Evolutionary conservation across 2,797 vertebrate species (phyloP), one percentile per base, ranked within the genome.

Genomic region (Myiotriccus ornatus): DNA sequence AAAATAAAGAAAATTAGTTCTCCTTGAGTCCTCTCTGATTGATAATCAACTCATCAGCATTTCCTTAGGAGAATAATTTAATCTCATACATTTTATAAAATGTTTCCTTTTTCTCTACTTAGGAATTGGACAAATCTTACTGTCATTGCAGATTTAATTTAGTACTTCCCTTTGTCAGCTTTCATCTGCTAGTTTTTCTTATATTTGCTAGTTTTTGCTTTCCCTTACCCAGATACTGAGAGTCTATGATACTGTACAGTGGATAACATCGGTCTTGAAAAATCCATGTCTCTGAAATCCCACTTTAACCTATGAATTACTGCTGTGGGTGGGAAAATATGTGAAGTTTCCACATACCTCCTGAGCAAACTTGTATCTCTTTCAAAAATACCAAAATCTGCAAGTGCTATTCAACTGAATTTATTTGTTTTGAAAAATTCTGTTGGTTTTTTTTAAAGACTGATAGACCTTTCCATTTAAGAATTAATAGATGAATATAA

Each of bases 401-500:
- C 19, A 78, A 76, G 10, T 47, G 8, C 6, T 47, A 34, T 63
- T 18, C 23, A 50, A 59, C 3, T 47, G 5, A 35, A 46, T 71
- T 14, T 30, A 32, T 23, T 84, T 37, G 5, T 16, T 57, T 35
- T n/a, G 57, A 43, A 83, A 46, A 62, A 13, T 14, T 39, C 20
- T 56, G 3, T 5, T 5, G 10, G 22, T 7, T 71, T 80, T 69
- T 63, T 37, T 30, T 25, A 22, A 65, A 56, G 28, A 69, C 27
- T 18, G 5, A 35, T 13, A 65, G 24, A 50, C 34, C 35, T 65
- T 82, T 52, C 34, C 4, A 15, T 32, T 43, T 56, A 62, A 79
- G 47, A 60, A 60, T 44, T 49, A 75, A 75, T 0, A 1, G 17
- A 25, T 10, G 0, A 3, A 19, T 15, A 39, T 3, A 82, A 14